Evolutionary conservation across 2,113 vertebrate genomes (phyloP), one percentile per base, ranked within the genome.

Genomic region (Phaethornis superciliosus): DNA sequence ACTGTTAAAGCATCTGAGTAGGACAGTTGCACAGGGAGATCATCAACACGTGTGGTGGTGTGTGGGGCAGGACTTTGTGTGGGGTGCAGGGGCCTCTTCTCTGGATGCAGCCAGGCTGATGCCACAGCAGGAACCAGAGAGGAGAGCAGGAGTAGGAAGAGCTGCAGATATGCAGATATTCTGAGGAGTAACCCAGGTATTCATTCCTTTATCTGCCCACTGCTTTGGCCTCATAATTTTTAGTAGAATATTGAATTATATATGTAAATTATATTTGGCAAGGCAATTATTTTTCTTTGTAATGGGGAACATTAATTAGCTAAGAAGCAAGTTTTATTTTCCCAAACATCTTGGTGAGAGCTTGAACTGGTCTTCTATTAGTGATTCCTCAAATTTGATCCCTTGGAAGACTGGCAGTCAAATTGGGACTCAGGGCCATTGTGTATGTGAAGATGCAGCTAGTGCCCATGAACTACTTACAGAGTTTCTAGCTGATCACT

Each of bases 11-110:
- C 19, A 81, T 20, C 10, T 62, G 8, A 78, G 22, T 0, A 0
- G 8, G 7, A 10, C 24, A 85, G 10, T 14, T 12, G 12, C 33
- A 32, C 19, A 22, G 16, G 20, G 23, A 64, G 4, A 58, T 2
- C 1, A 0, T 5, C 0, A 1, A 13, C 24, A 6, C 5, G 42
- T 62, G 22, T 10, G 30, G 51, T 4, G 2, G 24, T 22, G 11
- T 1, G 0, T 52, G 44, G 28, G 24, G 15, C 63, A 49, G 14
- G 4, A 37, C 64, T 49, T 10, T 18, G 8, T 24, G 5, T 52
- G 28, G 58, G 12, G 7, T 28, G 5, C 64, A n/a, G 58, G 12
- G 9, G 16, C 33, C 51, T 54, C 35, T 56, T n/a, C 35, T 62
- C 35, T 52, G 59, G 20, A 62, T 0, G 0, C 20, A 68, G 26